Conservation (phyloP, 2,888 invertebrate species). For the Leptodirus hochenwartii region DNA sequence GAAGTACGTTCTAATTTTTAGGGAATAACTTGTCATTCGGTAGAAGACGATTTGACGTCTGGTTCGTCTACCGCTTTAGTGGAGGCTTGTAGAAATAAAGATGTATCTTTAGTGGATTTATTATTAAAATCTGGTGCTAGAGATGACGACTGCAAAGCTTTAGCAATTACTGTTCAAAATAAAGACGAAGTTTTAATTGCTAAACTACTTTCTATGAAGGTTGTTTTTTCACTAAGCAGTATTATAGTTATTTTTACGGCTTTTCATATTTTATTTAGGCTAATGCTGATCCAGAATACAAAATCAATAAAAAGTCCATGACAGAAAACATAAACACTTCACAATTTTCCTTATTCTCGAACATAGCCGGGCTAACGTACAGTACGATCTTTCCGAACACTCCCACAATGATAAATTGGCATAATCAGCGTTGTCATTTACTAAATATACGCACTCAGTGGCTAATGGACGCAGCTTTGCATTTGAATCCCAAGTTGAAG, state of each 20-base stretch:
- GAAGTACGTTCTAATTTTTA: slow-evolving; percentile 11
- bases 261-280: slow-evolving; percentile 31
- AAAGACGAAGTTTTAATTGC: slow-evolving; percentile 60
- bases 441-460: slow-evolving; percentile 60
- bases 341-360: slow-evolving; percentile 33
- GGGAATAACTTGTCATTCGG: slow-evolving; percentile 26
- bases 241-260: too few species aligned
- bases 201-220: slow-evolving; percentile 68
- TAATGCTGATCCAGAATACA: slow-evolving; percentile 80
- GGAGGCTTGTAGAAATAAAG: slow-evolving; percentile 49
- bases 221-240: too few species aligned
- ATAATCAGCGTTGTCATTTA: slow-evolving; percentile 54
- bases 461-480: slow-evolving; percentile 67
- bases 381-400: slow-evolving; percentile 65
- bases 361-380: slow-evolving; percentile 45
- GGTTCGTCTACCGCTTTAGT: slow-evolving; percentile 38
- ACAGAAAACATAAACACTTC: slow-evolving; percentile 39
- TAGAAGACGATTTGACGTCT: slow-evolving; percentile 29
- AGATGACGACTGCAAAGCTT: slow-evolving; percentile 72
- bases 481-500: slow-evolving; percentile 67
- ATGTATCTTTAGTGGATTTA: slow-evolving; percentile 54
- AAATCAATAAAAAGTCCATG: slow-evolving; percentile 77
- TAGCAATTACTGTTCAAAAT: slow-evolving; percentile 54
- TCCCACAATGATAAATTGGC: slow-evolving; percentile 86
- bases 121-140: slow-evolving; percentile 65